Evolutionary conservation across 2,888 invertebrate species (phyloP), one percentile per base, ranked within the genome.

Genomic region (Stratiomys singularior): DNA sequence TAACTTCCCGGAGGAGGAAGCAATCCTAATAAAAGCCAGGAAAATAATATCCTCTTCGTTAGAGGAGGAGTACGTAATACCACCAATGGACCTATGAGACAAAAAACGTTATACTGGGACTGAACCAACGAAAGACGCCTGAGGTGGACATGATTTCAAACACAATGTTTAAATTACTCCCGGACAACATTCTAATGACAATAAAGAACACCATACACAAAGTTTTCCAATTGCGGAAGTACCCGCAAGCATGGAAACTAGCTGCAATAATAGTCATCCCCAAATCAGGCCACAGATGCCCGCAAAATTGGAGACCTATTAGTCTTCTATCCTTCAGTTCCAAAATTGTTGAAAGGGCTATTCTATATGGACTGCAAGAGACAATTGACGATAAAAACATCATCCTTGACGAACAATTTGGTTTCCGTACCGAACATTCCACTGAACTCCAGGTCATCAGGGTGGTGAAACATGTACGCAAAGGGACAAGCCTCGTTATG

Each of bases 191-290:
- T 21, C 25, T 60, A 60, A 11, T 3, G 25, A 23, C 60, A 60
- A 21, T 60, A 23, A 60, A 18, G 30, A 25, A 27, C 30, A 69
- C 21, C 44, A 47, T 69, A 11, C 44, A 69, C 69, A 15, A 3
- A 9, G 30, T 69, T 13, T 25, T 69, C 46, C 23, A 69, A 21
- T 23, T 47, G 11, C 25, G 21, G 18, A 25, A 13, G 9, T 66
- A 66, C 44, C 66, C 66, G 28, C 15, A 66, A 3, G 44, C 66
- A 9, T 66, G 66, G 28, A 66, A 66, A 44, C 18, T 13, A 66
- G 66, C 66, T 3, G 28, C 18, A 1, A 66, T 66, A 18, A 66
- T 69, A 7, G 27, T 69, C 9, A n/a, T 69, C 21, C 69, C 69
- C 21, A 69, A 69, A 69, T 46, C 69, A 46, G 44, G 46, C 11